Base-by-base conservation (phyloP, 2,888 invertebrate genomes). In the Apocheima hispidaria region DNA sequence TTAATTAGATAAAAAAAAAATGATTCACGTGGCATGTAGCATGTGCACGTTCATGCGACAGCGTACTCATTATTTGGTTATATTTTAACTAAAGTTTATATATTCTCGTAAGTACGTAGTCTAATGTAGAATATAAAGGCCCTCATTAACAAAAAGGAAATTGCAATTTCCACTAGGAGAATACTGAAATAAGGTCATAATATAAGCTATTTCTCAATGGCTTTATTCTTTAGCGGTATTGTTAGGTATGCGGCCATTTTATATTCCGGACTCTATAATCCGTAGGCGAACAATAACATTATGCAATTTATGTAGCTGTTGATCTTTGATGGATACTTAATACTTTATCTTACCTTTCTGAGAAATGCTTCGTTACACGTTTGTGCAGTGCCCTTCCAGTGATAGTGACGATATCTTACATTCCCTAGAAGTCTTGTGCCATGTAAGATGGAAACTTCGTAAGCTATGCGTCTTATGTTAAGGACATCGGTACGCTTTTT, bases 331-430 rank as follows among this genome's bases (percentile, higher is more conserved):
- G 16, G 10, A 40, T 28, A 28, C 9, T 7, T n/a, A 23, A 20
- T 9, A 33, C 18, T 33, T 53, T 55, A 58, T 70, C 91, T 92
- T 92, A 98, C 97, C 96, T 97, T 97, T 89, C 96, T 94, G 64
- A 98, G 94, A 92, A 98, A 98, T 77, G 96, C 93, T 87, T 97
- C 97, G 84, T 98, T 98, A 93, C 98, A 98, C 76, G 96, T 96
- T 85, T 96, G 96, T 58, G 97, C 96, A 40, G 97, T 96, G 66
- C 96, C 95, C 78, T 97, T 96, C 95, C 96, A 97, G 87, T 97
- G 97, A 75, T 96, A 95, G 84, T 97, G 97, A 46, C 96, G 94
- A 84, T 94, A 96, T 69, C 96, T 92, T 48, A 96, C 93, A 79
- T 95, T 96, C 46, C 96, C 96, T 71, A 96, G 88, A 71, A 95